Percentiles rank a stretch among this genome's conserved stretches.
These are phyloP conservation scores for Drosophila monieri DNA, from an alignment of 2,888 invertebrate species.

Conservation along the genomic window DNA sequence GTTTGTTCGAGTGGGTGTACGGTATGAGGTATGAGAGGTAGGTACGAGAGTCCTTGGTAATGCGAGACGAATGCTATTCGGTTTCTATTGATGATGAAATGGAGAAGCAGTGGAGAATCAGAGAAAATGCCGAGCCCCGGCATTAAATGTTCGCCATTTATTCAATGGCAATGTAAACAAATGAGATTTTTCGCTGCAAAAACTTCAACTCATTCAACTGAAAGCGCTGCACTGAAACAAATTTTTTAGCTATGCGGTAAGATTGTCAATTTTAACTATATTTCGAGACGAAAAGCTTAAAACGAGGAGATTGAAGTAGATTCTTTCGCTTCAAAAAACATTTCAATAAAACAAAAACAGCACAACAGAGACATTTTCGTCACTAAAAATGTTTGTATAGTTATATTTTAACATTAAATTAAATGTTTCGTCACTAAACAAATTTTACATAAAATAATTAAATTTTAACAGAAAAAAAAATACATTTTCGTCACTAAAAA, in stretches of 20 bases:
- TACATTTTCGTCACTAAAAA: too few species aligned
- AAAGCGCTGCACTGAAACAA: conserved; percentile 8
- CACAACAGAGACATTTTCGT: too few species aligned
- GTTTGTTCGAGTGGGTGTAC: too few species aligned
- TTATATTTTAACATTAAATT: neutral
- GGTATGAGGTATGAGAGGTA: too few species aligned
- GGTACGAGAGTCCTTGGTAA: conserved; percentile 13
- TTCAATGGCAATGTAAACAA: conserved; percentile 39
- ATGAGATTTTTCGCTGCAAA: conserved; percentile 28
- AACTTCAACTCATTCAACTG: conserved; percentile 19
- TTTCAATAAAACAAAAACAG: too few species aligned
- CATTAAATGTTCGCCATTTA: conserved; percentile 37
- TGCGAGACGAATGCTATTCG: conserved; percentile 27
- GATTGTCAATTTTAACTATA: neutral
- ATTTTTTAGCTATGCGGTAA: neutral
- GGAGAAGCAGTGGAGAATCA: neutral
- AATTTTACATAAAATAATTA: neutral
- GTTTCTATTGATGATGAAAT: conserved; percentile 27
- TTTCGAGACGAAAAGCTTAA: neutral
- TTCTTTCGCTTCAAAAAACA: too few species aligned
- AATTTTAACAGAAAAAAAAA: neutral
- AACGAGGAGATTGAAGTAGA: neutral
- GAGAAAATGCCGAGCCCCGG: neutral
- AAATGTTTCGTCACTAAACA: too few species aligned
- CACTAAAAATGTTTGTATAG: too few species aligned